Base-by-base conservation (phyloP, 2,888 invertebrate genomes). In the Philonicus albiceps region DNA sequence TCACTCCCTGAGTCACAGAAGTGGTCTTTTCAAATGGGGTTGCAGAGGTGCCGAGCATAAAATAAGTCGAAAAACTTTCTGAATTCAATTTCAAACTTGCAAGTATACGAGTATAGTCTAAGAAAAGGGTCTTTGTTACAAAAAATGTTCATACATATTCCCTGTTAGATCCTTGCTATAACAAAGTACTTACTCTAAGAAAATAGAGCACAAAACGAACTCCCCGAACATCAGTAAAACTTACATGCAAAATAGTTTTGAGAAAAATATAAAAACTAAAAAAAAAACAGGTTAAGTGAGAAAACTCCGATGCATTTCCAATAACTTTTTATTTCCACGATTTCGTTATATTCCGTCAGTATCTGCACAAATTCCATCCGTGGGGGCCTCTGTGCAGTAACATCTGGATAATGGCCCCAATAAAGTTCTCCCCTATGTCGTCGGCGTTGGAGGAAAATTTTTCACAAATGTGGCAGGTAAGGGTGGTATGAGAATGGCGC, bases 1-100 rank as follows among this genome's bases (percentile, higher is more conserved):
- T 49, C 30, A 49, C 37, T 49, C 16, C 16, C 40, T 37, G 78
- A 78, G 78, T 78, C 78, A 78, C 78, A 78, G 78, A 78, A 49
- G 78, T 49, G 78, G 43, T 78, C 19, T 78, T 19, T 49, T 78
- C 40, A 43, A 78, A 78, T 11, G 49, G 27, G n/a, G 22, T 53
- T 78, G 78, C 49, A 49, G 78, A 22, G 64, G 49, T 49, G 49
- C 16, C 49, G 49, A 1, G 49, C n/a, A 49, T 49, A 49, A 49
- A 49, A n/a, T 49, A 49, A 49, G n/a, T 49, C 6, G 64, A 27
- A 40, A 78, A 49, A 78, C 30, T 78, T 49, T 78, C 11, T 22
- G 8, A 64, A 64, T 64, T 27, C 22, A 78, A 78, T 40, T 37
- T 53, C 49, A 19, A 78, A 22, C 40, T 76, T n/a, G 37, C 40